Evolutionary conservation across 2,113 vertebrate genomes (phyloP).

Genomic region (Poicephalus gulielmi): DNA sequence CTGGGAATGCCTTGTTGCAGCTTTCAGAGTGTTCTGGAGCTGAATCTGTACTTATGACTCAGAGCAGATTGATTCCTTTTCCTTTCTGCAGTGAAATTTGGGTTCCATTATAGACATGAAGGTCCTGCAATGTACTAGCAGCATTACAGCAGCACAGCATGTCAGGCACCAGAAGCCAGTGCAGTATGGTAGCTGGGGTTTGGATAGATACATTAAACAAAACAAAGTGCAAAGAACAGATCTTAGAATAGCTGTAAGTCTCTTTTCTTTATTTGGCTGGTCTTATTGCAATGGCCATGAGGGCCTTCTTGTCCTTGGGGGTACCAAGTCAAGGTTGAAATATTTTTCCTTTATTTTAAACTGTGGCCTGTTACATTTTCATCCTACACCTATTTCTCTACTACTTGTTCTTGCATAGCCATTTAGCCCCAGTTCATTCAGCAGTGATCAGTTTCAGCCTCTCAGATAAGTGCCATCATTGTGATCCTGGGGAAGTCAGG

Average conservation of each 20-base stretch:
- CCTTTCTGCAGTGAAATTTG: not conserved
- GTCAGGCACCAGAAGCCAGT: not conserved
- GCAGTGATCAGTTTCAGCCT: not conserved
- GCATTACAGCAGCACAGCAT: not conserved
- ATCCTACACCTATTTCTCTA: not conserved
- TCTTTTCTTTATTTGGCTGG: not conserved
- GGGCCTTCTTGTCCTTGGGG: not conserved
- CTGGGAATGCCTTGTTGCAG: not conserved
- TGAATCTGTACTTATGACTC: slow-evolving; percentile 38
- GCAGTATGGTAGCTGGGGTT: not conserved
- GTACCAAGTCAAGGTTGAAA: not conserved
- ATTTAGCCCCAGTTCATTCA: not conserved
- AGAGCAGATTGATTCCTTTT: slow-evolving; percentile 2
- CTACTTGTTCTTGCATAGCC: not conserved
- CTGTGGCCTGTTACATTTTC: not conserved
- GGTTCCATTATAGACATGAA: not conserved
- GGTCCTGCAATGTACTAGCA: not conserved
- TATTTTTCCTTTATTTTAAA: slow-evolving; percentile 8
- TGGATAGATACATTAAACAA: not conserved
- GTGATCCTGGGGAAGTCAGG: not conserved
- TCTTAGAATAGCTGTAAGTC: not conserved
- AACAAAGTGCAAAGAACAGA: not conserved
- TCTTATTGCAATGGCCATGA: not conserved
- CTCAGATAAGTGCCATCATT: not conserved
- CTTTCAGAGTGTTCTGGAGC: slow-evolving; percentile 31